Evolutionary conservation across 64 coral and sea anemone species (phyloP), one percentile per base, ranked within the genome.

Genomic region (Stichodactyla helianthus): DNA sequence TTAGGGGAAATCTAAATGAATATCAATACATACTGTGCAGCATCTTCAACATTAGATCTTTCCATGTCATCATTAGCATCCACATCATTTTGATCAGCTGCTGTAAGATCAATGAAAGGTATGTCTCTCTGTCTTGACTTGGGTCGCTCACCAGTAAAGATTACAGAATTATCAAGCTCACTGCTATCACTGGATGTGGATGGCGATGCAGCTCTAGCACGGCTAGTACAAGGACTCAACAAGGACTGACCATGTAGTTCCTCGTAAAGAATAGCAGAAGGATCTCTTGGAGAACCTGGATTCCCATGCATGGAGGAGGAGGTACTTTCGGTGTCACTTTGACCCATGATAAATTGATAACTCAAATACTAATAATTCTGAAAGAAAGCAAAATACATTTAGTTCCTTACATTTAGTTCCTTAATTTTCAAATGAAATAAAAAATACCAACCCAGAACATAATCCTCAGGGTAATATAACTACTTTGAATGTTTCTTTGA

Each of bases 111-210:
- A 87, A 92, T 92, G 17, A 92, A 77, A 16, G 90, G 90, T 53
- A 92, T 87, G 50, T 92, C 85, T 59, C 76, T 35, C 8, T 77
- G 89, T 15, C 55, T 20, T 60, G 83, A 60, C 51, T 92, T 92
- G 17, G 90, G 85, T 58, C 84, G 87, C 31, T 92, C 84, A 28
- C 52, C 86, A 59, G 35, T 80, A 0, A 92, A 58, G 7, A 92
- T 82, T 23, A 92, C 85, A 58, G 84, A 82, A 65, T 55, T 92
- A 20, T 92, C 85, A 14, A 87, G 63, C 19, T 92, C 90, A 31
- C 90, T 87, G 78, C 84, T 92, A 59, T 92, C 90, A 74, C 90
- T 92, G 52, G 90, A 92, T n/a, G 90, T 87, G 61, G 90, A 92
- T 20, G 90, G 90, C 13, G 90, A 92, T 17, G 79, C 76, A 16